Evolutionary conservation across 2,113 vertebrate genomes (phyloP).

Genomic region (Phrynocephalus versicolor): DNA sequence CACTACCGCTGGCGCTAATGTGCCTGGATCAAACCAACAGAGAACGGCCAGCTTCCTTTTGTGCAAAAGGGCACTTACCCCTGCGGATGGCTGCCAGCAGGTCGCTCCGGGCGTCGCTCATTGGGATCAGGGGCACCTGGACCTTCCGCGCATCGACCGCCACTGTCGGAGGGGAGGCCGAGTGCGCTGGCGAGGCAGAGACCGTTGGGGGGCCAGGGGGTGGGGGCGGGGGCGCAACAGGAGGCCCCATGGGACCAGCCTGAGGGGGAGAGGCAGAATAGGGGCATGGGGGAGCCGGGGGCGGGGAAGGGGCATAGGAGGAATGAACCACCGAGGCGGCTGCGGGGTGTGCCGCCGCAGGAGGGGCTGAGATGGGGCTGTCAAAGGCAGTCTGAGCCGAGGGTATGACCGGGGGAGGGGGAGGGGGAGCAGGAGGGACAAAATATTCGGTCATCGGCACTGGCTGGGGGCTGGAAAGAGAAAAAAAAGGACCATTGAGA

Average conservation of each 20-base stretch:
- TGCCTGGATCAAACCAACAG: too few species aligned
- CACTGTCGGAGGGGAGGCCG: conserved; percentile 63
- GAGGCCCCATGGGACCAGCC: conserved; percentile 73
- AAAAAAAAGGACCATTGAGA: not conserved
- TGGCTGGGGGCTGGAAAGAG: conserved; percentile 74
- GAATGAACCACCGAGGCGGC: conserved; percentile 37
- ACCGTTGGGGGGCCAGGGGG: conserved; percentile 60
- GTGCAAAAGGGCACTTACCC: conserved; percentile 71
- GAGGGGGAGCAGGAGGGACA: conserved; percentile 85
- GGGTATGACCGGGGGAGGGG: conserved; percentile 85
- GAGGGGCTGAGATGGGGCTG: conserved; percentile 71
- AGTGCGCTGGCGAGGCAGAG: conserved; percentile 68
- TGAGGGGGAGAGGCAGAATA: conserved; percentile 79
- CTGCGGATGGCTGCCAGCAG: conserved; percentile 90
- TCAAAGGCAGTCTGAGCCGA: conserved; percentile 88
- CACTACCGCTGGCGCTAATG: too few species aligned
- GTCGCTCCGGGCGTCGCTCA: conserved; percentile 92
- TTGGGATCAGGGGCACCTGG: conserved; percentile 83
- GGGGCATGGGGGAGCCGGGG: conserved; percentile 77
- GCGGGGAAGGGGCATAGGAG: conserved; percentile 61
- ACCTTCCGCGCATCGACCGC: conserved; percentile 75
- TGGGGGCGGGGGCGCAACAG: conserved; percentile 54
- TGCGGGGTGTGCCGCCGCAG: conserved; percentile 56
- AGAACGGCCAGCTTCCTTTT: too few species aligned
- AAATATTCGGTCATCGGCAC: conserved; percentile 85